phyloP scores from a whole-genome alignment of 2,888 invertebrate genomes.

The Tetrapedia diversipes region DNA sequence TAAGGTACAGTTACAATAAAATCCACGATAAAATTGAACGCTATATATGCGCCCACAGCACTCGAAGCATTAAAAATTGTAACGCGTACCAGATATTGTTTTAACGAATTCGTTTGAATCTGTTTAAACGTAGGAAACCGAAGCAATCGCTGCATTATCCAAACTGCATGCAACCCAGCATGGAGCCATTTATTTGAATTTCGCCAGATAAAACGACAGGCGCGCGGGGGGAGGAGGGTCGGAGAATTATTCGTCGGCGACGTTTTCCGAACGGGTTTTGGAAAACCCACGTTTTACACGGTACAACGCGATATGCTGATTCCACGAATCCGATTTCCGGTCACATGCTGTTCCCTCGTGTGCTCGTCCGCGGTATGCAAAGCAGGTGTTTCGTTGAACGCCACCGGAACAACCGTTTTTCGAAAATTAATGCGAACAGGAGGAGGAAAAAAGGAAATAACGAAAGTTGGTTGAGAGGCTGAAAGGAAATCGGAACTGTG shows the following conservation, averaged over 20 bases:
- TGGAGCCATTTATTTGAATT: constrained; percentile 32
- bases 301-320: constrained; percentile 34
- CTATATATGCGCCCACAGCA: too few relatives aligned
- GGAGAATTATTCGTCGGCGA: constrained; percentile 28
- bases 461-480: neutral
- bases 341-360: constrained; percentile 18
- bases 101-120: too few relatives aligned
- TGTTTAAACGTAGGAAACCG: too few relatives aligned
- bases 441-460: neutral
- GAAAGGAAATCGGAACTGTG: constrained; percentile 20
- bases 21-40: too few relatives aligned
- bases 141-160: too few relatives aligned
- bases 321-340: constrained; percentile 32
- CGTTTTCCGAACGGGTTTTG: constrained; percentile 22
- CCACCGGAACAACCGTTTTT: constrained; percentile 18
- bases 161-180: too few relatives aligned
- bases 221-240: neutral
- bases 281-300: too few relatives aligned
- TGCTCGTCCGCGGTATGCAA: constrained; percentile 34
- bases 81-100: too few relatives aligned
- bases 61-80: too few relatives aligned
- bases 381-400: constrained; percentile 23
- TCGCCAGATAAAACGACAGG: constrained; percentile 27
- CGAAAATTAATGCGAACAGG: constrained; percentile 32
- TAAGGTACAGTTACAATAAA: too few relatives aligned